Conservation (phyloP, 2,888 invertebrate genomes). For the Athalia cordata region DNA sequence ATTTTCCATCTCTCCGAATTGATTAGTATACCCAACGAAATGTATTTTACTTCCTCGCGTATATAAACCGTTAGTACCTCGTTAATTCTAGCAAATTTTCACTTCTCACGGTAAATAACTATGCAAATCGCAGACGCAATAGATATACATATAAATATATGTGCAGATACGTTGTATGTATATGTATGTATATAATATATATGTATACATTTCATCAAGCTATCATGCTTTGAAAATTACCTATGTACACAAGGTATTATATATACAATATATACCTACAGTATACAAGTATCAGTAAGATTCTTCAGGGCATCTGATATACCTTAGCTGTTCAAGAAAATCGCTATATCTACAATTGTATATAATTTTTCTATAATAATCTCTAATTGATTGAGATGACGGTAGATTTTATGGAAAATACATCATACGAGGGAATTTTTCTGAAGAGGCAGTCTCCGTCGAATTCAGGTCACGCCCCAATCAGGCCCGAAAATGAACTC, state of each 20-base stretch:
- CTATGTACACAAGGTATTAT: neutral
- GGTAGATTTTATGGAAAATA: too few relatives aligned
- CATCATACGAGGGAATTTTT: too few relatives aligned
- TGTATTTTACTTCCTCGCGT: neutral
- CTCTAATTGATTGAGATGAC: too few relatives aligned
- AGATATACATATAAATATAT: neutral
- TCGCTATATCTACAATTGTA: too few relatives aligned
- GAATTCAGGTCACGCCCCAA: too few relatives aligned
- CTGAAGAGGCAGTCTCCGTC: too few relatives aligned
- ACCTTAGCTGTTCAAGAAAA: too few relatives aligned
- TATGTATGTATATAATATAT: neutral
- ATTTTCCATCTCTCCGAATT: conserved; percentile 36
- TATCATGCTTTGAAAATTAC: neutral
- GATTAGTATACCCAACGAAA: conserved; percentile 9
- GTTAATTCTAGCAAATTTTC: conserved; percentile 26
- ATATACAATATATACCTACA: too few relatives aligned
- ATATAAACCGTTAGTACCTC: neutral
- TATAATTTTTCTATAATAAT: too few relatives aligned
- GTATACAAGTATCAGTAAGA: too few relatives aligned
- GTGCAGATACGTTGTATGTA: neutral
- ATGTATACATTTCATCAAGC: neutral
- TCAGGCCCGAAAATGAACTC: too few relatives aligned
- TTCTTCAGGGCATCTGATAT: too few relatives aligned
- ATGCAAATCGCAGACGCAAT: conserved; percentile 16
- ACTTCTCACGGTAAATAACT: conserved; percentile 18